Percentiles rank a stretch among this genome's conserved stretches.
phyloP scores from a whole-genome alignment of 2,888 invertebrate species.

The Ischnura elegans region DNA sequence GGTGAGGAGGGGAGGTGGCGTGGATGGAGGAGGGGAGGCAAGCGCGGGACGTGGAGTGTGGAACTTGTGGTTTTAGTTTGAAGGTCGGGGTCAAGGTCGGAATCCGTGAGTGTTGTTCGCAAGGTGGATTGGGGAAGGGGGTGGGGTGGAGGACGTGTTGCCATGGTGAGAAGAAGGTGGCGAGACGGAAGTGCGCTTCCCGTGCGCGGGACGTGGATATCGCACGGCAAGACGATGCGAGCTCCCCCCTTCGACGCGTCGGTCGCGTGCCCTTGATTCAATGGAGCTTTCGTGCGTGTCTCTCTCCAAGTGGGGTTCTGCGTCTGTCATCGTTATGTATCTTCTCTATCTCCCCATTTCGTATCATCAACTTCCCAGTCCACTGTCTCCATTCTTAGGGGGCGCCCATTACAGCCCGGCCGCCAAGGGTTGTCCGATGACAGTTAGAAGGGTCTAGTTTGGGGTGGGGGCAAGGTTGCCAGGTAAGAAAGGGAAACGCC shows the following conservation, averaged over 20 bases:
- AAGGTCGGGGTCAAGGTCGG: slow-evolving; percentile 29
- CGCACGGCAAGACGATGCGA: not conserved
- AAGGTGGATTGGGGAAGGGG: not conserved
- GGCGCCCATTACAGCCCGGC: too few species aligned
- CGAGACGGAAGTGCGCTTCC: not conserved
- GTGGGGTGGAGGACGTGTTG: not conserved
- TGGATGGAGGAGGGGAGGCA: not conserved
- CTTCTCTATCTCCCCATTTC: too few species aligned
- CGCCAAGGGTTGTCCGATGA: too few species aligned
- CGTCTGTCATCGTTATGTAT: too few species aligned
- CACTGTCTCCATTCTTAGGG: too few species aligned
- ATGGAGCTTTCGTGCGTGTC: not conserved
- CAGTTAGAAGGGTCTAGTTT: too few species aligned
- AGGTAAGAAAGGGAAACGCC: too few species aligned
- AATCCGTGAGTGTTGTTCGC: not conserved
- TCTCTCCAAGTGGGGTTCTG: too few species aligned
- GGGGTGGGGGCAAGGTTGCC: too few species aligned
- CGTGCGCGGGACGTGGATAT: not conserved
- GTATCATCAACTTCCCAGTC: too few species aligned
- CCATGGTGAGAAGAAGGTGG: not conserved
- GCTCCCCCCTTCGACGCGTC: not conserved
- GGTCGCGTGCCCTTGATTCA: not conserved
- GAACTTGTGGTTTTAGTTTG: slow-evolving; percentile 14
- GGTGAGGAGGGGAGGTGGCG: not conserved
- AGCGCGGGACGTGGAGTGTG: not conserved